A percentile compares a stretch with the other conserved stretches of the same genome.
These are phyloP conservation scores for Muricea muricata DNA, from an alignment of 92 coral and sea anemone species.

Conservation along the genomic window DNA sequence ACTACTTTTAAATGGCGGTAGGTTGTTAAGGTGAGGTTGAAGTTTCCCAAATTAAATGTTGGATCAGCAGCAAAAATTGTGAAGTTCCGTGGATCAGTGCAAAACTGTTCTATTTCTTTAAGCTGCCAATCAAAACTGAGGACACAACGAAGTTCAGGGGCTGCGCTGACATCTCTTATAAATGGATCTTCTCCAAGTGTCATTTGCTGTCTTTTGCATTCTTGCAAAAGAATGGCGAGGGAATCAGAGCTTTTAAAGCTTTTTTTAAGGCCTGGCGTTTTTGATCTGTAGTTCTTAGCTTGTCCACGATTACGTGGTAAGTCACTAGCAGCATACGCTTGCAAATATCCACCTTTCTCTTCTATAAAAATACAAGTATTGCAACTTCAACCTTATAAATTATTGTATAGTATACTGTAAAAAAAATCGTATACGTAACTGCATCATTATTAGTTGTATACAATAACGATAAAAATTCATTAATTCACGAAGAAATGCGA, in stretches of 20 bases:
- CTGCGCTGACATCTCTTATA: slow-evolving; percentile 54
- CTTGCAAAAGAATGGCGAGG: background rate
- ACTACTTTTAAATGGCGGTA: slow-evolving; percentile 41
- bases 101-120: slow-evolving; percentile 26
- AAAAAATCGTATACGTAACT: too few species aligned
- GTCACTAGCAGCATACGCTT: slow-evolving; percentile 58
- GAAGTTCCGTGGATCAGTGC: slow-evolving; percentile 18
- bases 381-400: background rate
- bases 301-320: slow-evolving; percentile 59
- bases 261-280: background rate
- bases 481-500: background rate
- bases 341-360: slow-evolving; percentile 54
- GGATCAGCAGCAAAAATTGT: slow-evolving; percentile 33
- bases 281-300: slow-evolving; percentile 37
- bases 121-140: slow-evolving; percentile 59
- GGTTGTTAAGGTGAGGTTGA: slow-evolving; percentile 59
- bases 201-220: slow-evolving; percentile 19
- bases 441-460: too few species aligned
- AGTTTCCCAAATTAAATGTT: slow-evolving; percentile 64
- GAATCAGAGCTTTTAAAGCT: background rate
- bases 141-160: slow-evolving; percentile 69
- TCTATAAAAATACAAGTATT: background rate
- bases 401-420: too few species aligned
- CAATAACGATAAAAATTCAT: too few species aligned
- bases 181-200: slow-evolving; percentile 1